Evolutionary conservation across 1,140 invertebrate species (phyloP).

Genomic region (Leptoteleia sp.): DNA sequence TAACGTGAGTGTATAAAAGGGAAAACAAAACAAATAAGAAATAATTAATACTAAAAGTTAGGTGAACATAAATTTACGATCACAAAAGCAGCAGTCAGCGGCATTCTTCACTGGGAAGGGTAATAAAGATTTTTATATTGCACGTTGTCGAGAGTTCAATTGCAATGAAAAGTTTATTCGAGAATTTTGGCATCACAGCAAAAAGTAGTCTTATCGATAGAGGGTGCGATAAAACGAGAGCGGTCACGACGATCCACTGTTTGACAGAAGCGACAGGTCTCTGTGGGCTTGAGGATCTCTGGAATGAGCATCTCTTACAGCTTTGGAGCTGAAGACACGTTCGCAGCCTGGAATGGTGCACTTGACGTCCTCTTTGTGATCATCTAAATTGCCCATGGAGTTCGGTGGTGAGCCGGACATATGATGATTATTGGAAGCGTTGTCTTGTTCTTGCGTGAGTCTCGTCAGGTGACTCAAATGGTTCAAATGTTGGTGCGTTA

Average conservation of each 20-base stretch:
- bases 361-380: slow-evolving; percentile 79
- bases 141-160: slow-evolving; percentile 67
- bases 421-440: slow-evolving; percentile 25
- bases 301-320: slow-evolving; percentile 83
- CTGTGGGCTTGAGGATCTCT: slow-evolving; percentile 80
- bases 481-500: slow-evolving; percentile 82
- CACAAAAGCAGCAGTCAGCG: slow-evolving; percentile 55
- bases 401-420: slow-evolving; percentile 59
- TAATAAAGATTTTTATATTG: slow-evolving; percentile 67
- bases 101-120: slow-evolving; percentile 40
- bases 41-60: slow-evolving; percentile 47
- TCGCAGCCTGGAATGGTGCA: slow-evolving; percentile 84
- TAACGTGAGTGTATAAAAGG: slow-evolving; percentile 19
- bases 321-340: slow-evolving; percentile 83
- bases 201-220: slow-evolving; percentile 72
- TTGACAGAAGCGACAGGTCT: slow-evolving; percentile 73
- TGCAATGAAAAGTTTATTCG: slow-evolving; percentile 52
- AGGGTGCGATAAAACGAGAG: slow-evolving; percentile 69
- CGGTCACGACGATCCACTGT: slow-evolving; percentile 78
- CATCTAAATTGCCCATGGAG: slow-evolving; percentile 66
- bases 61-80: slow-evolving; percentile 50
- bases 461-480: slow-evolving; percentile 81
- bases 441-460: slow-evolving; percentile 70
- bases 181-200: slow-evolving; percentile 79
- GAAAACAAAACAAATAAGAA: slow-evolving; percentile 15